Conservation (phyloP, 2,888 invertebrate genomes). For the Orchesella flavescens region DNA sequence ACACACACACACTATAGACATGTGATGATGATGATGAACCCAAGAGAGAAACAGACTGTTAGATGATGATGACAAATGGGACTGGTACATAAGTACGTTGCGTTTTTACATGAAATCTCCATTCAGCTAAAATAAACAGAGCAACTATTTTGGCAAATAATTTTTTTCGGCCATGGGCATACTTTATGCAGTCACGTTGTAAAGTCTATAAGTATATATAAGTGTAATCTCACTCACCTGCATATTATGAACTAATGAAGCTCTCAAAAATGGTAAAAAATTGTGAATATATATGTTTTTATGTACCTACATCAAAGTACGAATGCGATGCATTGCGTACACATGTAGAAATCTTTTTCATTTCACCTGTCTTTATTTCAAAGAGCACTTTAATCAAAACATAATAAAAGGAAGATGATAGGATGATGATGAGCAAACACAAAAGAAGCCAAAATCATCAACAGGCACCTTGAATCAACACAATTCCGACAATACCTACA, state of each 20-base stretch:
- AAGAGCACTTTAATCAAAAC: constrained; percentile 44
- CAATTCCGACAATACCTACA: constrained; percentile 14
- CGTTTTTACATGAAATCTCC: constrained; percentile 55
- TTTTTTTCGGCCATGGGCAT: constrained; percentile 30
- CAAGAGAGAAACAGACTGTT: constrained; percentile 3
- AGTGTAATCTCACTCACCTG: neutral
- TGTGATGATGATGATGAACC: neutral
- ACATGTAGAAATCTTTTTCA: neutral
- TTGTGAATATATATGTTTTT: neutral
- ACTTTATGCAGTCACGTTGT: neutral
- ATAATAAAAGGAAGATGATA: constrained; percentile 51
- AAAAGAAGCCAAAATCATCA: constrained; percentile 43
- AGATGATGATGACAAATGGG: constrained; percentile 61
- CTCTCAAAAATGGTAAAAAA: constrained; percentile 35
- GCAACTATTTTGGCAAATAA: constrained; percentile 46
- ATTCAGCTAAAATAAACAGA: constrained; percentile 53
- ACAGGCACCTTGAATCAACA: constrained; percentile 40
- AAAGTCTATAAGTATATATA: neutral
- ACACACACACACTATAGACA: neutral
- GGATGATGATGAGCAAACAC: constrained; percentile 19
- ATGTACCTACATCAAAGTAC: neutral
- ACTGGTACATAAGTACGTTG: too few relatives aligned
- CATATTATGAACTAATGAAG: constrained; percentile 30
- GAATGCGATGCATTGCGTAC: neutral
- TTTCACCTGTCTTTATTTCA: constrained; percentile 5